Percentiles rank a stretch among this genome's conserved stretches.
phyloP scores from a whole-genome alignment of 2,797 vertebrate species.

The Staurois parvus region DNA sequence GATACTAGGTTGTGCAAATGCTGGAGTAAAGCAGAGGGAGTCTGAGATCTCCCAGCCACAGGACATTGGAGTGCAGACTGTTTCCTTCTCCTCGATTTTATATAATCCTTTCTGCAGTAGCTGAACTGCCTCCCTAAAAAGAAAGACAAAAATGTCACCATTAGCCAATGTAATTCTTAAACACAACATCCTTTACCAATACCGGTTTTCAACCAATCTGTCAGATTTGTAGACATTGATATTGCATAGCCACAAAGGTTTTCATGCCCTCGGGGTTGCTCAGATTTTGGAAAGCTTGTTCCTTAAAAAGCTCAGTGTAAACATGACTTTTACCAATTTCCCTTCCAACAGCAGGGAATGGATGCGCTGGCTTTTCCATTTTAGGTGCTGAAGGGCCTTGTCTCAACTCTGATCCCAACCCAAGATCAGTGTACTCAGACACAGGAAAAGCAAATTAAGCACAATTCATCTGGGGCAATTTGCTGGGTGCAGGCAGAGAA shows the following conservation, averaged over 20 bases:
- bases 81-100: conserved; percentile 67
- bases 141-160: conserved; percentile 34
- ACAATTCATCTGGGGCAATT: too few species aligned
- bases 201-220: not conserved
- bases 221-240: not conserved
- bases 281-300: too few species aligned
- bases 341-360: too few species aligned
- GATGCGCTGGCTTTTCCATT: too few species aligned
- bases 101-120: conserved; percentile 66
- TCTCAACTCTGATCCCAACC: too few species aligned
- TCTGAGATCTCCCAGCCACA: conserved; percentile 79
- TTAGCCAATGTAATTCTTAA: not conserved
- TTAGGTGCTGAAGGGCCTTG: too few species aligned
- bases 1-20: conserved; percentile 73
- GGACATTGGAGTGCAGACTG: conserved; percentile 71
- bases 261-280: too few species aligned
- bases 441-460: too few species aligned
- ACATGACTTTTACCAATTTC: too few species aligned
- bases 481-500: too few species aligned
- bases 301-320: too few species aligned
- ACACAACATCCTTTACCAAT: not conserved
- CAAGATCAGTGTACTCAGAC: too few species aligned
- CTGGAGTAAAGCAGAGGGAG: conserved; percentile 68
- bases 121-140: conserved; percentile 71
- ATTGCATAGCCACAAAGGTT: not conserved